Conservation (phyloP, 2,888 invertebrate species). For the Eutolmus rufibarbis region DNA sequence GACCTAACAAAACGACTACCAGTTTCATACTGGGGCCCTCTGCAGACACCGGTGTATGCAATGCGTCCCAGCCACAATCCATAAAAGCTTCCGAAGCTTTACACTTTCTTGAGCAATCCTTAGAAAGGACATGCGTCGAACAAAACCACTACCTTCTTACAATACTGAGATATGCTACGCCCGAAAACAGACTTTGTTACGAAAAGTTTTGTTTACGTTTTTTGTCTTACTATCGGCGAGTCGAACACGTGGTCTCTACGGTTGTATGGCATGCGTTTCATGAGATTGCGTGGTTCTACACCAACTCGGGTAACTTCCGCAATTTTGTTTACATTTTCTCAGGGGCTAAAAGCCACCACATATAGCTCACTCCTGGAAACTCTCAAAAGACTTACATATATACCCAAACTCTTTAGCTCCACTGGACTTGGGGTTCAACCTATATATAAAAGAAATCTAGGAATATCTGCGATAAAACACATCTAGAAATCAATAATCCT, state of each 20-base stretch:
- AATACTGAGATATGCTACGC: background rate
- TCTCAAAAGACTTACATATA: background rate
- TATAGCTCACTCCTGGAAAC: background rate
- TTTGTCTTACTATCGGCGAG: background rate
- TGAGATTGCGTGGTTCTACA: background rate
- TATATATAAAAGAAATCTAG: background rate
- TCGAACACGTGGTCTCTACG: constrained; percentile 1
- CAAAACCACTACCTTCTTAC: background rate
- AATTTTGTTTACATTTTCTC: constrained; percentile 14
- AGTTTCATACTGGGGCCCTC: constrained; percentile 1
- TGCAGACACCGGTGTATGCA: constrained; percentile 27
- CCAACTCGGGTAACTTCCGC: background rate
- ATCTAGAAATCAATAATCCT: background rate
- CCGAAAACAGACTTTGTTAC: background rate
- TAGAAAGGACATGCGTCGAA: constrained; percentile 2
- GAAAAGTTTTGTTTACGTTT: constrained; percentile 24
- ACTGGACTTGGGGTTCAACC: background rate
- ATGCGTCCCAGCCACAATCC: background rate
- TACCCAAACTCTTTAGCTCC: background rate
- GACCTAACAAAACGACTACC: constrained; percentile 8
- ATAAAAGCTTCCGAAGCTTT: constrained; percentile 21
- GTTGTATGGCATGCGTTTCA: background rate
- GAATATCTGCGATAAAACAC: background rate
- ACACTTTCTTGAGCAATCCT: background rate
- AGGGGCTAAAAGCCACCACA: background rate